Conservation (phyloP, 1,140 invertebrate species). For the Drosophila sproati region DNA sequence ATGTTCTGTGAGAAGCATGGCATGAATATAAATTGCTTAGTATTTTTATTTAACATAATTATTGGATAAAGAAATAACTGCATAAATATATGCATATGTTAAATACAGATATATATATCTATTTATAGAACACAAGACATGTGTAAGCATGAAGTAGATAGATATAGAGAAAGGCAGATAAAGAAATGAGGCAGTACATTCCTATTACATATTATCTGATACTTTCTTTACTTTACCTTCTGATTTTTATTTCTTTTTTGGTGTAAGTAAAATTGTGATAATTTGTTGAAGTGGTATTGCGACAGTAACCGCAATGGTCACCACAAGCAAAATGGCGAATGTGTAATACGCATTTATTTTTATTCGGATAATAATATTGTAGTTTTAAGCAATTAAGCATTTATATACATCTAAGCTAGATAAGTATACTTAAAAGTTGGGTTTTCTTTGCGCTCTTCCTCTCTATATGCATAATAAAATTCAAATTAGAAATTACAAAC, state of each 20-base stretch:
- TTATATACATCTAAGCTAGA: slow-evolving; percentile 9
- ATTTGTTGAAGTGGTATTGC: slow-evolving; percentile 37
- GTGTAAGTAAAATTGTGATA: slow-evolving; percentile 31
- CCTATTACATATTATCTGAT: not conserved
- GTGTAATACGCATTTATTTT: slow-evolving; percentile 34
- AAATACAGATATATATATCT: not conserved
- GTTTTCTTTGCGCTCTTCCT: slow-evolving; percentile 1
- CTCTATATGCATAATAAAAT: slow-evolving; percentile 5
- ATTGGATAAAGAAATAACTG: not conserved
- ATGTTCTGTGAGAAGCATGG: slow-evolving; percentile 27
- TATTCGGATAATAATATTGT: slow-evolving; percentile 58
- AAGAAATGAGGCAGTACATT: too few relatives aligned
- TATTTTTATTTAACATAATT: not conserved
- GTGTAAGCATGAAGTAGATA: too few relatives aligned
- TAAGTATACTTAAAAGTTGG: slow-evolving; percentile 11
- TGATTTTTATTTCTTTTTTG: slow-evolving; percentile 12
- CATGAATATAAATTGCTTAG: slow-evolving; percentile 17
- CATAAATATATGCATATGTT: not conserved
- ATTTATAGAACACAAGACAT: not conserved
- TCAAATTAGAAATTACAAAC: slow-evolving; percentile 26
- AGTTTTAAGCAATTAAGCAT: slow-evolving; percentile 17
- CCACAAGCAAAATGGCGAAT: slow-evolving; percentile 34
- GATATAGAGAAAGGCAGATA: too few relatives aligned
- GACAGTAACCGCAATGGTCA: slow-evolving; percentile 2
- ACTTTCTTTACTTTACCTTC: not conserved